Evolutionary conservation across 2,113 vertebrate genomes (phyloP).

Genomic region (Laterallus jamaicensis): DNA sequence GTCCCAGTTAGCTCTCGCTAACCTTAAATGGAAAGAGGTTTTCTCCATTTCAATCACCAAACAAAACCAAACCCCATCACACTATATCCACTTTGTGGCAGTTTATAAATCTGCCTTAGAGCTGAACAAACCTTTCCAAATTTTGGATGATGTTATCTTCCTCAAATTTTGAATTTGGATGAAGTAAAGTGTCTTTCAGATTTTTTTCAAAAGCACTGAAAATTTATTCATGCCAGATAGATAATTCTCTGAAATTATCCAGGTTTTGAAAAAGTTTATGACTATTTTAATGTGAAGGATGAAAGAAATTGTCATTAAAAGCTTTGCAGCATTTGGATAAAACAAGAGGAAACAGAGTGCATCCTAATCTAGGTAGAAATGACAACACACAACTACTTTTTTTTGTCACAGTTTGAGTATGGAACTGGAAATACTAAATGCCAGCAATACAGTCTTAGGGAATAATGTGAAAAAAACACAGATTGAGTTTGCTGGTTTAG

Average conservation of each 20-base stretch:
- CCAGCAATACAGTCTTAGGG: background rate
- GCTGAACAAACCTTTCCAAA: background rate
- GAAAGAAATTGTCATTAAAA: background rate
- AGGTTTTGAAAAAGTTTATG: background rate
- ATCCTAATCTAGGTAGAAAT: background rate
- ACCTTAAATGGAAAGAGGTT: background rate
- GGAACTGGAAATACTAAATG: background rate
- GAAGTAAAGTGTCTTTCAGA: background rate
- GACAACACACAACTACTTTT: background rate
- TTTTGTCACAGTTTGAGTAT: background rate
- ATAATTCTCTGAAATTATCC: background rate
- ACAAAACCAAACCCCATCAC: background rate
- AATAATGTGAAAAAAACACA: background rate
- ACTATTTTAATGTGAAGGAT: background rate
- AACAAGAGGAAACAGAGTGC: background rate
- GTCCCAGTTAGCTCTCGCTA: background rate
- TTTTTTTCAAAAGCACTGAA: background rate
- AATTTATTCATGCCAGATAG: background rate
- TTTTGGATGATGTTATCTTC: background rate
- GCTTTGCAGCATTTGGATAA: background rate
- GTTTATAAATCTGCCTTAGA: background rate
- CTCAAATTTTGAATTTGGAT: background rate
- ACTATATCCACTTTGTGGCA: background rate
- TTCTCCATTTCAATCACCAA: background rate
- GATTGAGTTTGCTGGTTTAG: background rate